phyloP scores from a whole-genome alignment of 1,140 invertebrate genomes.

The Ganaspis sp. region DNA sequence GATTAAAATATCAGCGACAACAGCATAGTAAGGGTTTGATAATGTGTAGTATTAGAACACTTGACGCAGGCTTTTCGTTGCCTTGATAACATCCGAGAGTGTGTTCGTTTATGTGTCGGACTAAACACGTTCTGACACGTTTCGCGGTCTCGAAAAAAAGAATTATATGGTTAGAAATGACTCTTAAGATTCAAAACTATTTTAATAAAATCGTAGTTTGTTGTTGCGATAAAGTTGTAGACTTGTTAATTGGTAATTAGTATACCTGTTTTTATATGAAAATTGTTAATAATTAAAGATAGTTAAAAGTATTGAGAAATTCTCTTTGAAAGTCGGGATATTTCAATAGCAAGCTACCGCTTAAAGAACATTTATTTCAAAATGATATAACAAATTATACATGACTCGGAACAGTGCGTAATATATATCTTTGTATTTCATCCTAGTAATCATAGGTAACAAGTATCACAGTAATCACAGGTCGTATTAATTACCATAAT shows the following conservation, averaged over 20 bases:
- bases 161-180: neutral
- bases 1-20: constrained; percentile 26
- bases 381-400: neutral
- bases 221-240: neutral
- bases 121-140: constrained; percentile 21
- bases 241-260: neutral
- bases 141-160: neutral
- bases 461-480: no score
- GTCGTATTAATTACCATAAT: neutral
- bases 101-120: neutral
- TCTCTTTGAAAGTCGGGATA: neutral
- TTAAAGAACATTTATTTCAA: neutral
- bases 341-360: no score
- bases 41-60: neutral
- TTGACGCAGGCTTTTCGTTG: constrained; percentile 16
- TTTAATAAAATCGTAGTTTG: no score
- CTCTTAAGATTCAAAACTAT: no score
- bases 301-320: neutral
- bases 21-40: constrained; percentile 19
- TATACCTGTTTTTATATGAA: neutral
- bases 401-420: neutral
- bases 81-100: constrained; percentile 6
- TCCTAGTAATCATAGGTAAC: neutral
- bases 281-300: neutral
- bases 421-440: neutral